A percentile compares a stretch with the other conserved stretches of the same genome.
phyloP scores from a whole-genome alignment of 2,888 invertebrate species.

The Ethmia dodecea region DNA sequence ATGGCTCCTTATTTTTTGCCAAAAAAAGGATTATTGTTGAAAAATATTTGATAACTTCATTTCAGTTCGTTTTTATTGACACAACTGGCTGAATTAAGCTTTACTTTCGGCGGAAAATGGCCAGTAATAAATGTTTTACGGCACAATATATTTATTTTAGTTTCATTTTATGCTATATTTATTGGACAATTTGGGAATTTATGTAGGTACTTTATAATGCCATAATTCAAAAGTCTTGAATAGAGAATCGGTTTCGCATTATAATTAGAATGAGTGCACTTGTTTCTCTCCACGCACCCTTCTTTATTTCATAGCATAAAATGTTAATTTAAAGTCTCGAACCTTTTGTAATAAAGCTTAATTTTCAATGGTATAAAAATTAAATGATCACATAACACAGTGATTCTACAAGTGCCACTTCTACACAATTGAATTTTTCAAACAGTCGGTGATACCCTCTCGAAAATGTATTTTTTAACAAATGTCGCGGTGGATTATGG shows the following conservation, averaged over 20 bases:
- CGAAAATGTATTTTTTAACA: constrained; percentile 65
- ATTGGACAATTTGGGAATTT: no score
- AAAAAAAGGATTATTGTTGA: constrained; percentile 43
- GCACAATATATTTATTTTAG: no score
- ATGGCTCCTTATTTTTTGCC: constrained; percentile 34
- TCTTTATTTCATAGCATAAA: constrained; percentile 15
- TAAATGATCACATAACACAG: constrained; percentile 7
- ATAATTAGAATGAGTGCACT: constrained; percentile 18
- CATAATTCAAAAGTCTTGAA: constrained; percentile 26
- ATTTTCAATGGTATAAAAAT: no score
- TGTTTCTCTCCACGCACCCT: constrained; percentile 11
- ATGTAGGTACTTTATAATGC: constrained; percentile 1
- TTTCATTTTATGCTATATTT: no score
- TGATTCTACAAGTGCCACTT: constrained; percentile 55
- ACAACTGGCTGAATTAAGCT: no score
- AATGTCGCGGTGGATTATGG: constrained; percentile 65
- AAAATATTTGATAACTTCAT: constrained; percentile 48
- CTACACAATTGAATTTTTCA: constrained; percentile 63
- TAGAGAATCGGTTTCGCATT: constrained; percentile 35
- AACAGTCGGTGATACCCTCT: constrained; percentile 62
- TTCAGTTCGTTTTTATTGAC: constrained; percentile 12
- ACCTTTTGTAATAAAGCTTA: no score
- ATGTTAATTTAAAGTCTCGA: no score
- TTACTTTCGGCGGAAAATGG: no score
- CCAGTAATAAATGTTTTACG: no score